Percentiles rank a stretch among this genome's conserved stretches.
phyloP scores from a whole-genome alignment of 2,888 invertebrate species.

The Ariolimax columbianus region DNA sequence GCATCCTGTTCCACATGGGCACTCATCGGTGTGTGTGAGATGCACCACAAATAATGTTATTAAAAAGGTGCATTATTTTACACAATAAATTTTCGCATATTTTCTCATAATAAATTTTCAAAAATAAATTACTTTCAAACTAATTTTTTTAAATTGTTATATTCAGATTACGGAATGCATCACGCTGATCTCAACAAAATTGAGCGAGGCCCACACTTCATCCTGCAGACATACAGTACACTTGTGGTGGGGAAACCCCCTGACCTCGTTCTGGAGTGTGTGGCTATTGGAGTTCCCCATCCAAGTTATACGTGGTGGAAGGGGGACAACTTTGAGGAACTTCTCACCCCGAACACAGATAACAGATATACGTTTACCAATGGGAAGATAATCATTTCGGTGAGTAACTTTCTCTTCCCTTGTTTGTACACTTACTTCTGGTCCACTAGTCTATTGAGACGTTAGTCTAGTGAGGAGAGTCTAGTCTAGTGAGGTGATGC shows the following conservation, averaged over 20 bases:
- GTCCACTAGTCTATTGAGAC: neutral
- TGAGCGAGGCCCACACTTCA: constrained; percentile 92
- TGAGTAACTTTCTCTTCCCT: neutral
- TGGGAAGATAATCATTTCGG: constrained; percentile 88
- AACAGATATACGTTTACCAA: constrained; percentile 91
- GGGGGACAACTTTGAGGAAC: constrained; percentile 51
- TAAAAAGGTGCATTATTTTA: no score
- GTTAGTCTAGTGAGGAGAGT: no score
- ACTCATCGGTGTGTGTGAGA: no score
- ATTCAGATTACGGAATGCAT: constrained; percentile 58
- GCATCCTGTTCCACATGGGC: no score
- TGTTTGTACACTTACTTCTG: neutral
- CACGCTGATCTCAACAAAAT: constrained; percentile 86
- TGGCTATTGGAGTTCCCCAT: constrained; percentile 87
- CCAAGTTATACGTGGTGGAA: constrained; percentile 94
- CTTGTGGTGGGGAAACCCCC: constrained; percentile 86
- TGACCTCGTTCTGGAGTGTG: constrained; percentile 73
- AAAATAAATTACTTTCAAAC: neutral
- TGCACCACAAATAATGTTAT: no score
- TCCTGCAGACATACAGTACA: constrained; percentile 89
- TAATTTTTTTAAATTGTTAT: neutral
- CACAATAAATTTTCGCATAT: no score
- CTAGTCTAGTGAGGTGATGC: no score
- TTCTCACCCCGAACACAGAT: constrained; percentile 83
- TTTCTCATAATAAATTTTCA: no score